Evolutionary conservation across 2,888 invertebrate genomes (phyloP), one percentile per base, ranked within the genome.

Genomic region (Trilocha varians): DNA sequence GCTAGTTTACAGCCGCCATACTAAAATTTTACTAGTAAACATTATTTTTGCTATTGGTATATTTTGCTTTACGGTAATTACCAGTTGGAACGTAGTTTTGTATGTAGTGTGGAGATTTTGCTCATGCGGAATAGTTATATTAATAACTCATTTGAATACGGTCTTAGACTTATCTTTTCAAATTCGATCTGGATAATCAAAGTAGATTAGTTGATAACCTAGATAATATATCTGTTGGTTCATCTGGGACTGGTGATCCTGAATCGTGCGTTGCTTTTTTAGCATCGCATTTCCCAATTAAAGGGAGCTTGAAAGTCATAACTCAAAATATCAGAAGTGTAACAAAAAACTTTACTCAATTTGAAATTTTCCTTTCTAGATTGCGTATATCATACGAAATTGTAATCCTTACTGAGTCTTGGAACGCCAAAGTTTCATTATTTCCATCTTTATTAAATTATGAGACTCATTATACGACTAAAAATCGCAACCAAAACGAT

Each of bases 291-390:
- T 14, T 35, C n/a, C n/a, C n/a, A 3, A 5, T 14, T 14, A 3
- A 9, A 2, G 11, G 11, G 8, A 35, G 15, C 14, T 35, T 35
- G 9, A 35, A 35, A 35, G 16, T 35, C 8, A 2, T 35, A 16
- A 35, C 35, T 5, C 35, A 35, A 35, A 35, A 35, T 14, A 35
- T n/a, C n/a, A n/a, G n/a, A n/a, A n/a, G n/a, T n/a, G n/a, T n/a
- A n/a, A n/a, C n/a, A n/a, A n/a, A n/a, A 14, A 35, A 35, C 8
- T 35, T 35, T 2, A 35, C 5, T 35, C 9, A 3, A 9, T 35
- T 35, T 14, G 35, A 35, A 35, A 16, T 35, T 3, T 5, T 35
- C 8, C 8, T 35, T 2, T 6, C 35, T 15, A 35, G 35, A 11
- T 14, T 35, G 16, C 14, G 16, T 15, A 15, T 35, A n/a, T 3